Conservation (phyloP, 35 echinoderm and acorn worm species). For the Hemicentrotus pulcherrimus region DNA sequence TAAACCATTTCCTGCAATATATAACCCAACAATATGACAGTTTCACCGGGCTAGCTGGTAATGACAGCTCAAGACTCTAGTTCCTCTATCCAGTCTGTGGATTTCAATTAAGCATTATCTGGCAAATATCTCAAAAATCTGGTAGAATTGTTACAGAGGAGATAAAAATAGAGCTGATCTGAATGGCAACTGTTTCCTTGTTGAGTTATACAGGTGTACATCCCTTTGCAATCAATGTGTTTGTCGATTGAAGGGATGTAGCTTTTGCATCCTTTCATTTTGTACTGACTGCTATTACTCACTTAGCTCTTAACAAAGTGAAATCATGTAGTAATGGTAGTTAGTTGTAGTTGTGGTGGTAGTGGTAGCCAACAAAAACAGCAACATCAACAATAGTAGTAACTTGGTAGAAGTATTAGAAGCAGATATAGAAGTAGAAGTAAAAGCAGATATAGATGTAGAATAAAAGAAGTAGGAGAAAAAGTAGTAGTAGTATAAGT, state of each 20-base stretch:
- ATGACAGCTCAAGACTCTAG: too few species aligned
- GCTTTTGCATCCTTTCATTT: background rate
- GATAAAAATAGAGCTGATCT: conserved; percentile 1
- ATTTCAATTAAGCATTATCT: conserved; percentile 5
- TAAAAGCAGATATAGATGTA: too few species aligned
- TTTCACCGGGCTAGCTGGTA: background rate
- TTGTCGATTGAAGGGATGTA: background rate
- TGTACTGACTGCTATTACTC: background rate
- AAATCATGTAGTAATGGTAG: too few species aligned
- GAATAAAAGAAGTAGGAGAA: too few species aligned
- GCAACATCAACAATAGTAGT: too few species aligned
- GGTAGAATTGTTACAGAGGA: background rate
- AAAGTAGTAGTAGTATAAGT: too few species aligned
- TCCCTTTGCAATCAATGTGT: background rate
- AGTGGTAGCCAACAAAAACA: too few species aligned
- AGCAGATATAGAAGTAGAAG: too few species aligned
- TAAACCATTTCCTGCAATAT: background rate
- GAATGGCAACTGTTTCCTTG: background rate
- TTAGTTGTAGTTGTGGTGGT: too few species aligned
- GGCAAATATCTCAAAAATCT: background rate
- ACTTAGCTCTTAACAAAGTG: too few species aligned
- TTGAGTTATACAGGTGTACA: background rate
- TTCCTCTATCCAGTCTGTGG: background rate
- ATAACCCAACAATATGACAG: background rate
- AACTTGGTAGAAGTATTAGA: too few species aligned